phyloP scores from a whole-genome alignment of 2,113 vertebrate species.

The Periophthalmus modestus region DNA sequence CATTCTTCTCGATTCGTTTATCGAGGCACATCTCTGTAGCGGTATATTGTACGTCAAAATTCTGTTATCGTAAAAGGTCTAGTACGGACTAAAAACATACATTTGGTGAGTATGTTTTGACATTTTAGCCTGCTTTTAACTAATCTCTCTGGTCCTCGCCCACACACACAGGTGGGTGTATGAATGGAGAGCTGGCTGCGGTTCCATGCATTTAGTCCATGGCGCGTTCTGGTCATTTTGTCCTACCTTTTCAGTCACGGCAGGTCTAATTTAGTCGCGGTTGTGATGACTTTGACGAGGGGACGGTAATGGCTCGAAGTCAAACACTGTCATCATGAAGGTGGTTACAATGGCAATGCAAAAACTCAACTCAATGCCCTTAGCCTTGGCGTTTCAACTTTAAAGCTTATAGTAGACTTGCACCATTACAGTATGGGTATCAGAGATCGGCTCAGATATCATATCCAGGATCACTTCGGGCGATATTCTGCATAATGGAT shows the following conservation, averaged over 20 bases:
- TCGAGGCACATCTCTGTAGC: too few species aligned
- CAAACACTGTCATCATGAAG: not conserved
- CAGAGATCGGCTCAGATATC: too few species aligned
- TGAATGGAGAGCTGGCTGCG: slow-evolving; percentile 54
- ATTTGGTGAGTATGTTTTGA: slow-evolving; percentile 55
- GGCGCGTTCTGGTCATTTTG: slow-evolving; percentile 31
- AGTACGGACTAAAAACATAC: not conserved
- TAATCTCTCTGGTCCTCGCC: slow-evolving; percentile 36
- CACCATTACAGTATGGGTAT: too few species aligned
- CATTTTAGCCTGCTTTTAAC: slow-evolving; percentile 41
- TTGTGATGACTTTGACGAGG: slow-evolving; percentile 19
- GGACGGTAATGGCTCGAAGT: slow-evolving; percentile 25
- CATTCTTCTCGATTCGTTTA: too few species aligned
- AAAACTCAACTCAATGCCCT: slow-evolving; percentile 18
- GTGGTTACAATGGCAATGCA: slow-evolving; percentile 17
- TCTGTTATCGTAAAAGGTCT: too few species aligned
- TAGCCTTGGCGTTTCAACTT: slow-evolving; percentile 11
- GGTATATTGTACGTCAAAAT: too few species aligned
- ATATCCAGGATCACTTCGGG: too few species aligned
- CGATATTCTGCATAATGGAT: too few species aligned
- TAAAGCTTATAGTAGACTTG: not conserved
- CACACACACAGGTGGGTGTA: slow-evolving; percentile 62
- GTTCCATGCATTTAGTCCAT: not conserved
- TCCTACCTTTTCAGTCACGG: slow-evolving; percentile 15
- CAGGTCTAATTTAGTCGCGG: slow-evolving; percentile 23